phyloP scores from a whole-genome alignment of 1,140 invertebrate species.

The Oreohelix idahoensis region DNA sequence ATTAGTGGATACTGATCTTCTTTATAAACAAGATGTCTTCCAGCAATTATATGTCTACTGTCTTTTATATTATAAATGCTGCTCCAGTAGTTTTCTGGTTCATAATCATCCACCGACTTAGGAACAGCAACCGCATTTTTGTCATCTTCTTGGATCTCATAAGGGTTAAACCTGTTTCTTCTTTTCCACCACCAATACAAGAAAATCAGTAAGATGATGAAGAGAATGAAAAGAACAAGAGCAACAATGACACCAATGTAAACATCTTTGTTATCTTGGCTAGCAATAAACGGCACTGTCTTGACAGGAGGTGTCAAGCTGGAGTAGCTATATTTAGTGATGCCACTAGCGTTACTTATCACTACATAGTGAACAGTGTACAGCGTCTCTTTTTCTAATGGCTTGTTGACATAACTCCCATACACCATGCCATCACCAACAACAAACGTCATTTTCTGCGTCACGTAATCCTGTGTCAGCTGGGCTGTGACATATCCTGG shows the following conservation, averaged over 20 bases:
- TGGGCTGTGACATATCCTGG: slow-evolving; percentile 50
- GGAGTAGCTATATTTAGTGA: slow-evolving; percentile 57
- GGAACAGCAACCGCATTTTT: slow-evolving; percentile 27
- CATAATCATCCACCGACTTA: slow-evolving; percentile 30
- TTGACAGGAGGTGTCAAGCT: slow-evolving; percentile 46
- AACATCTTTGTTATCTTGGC: slow-evolving; percentile 44
- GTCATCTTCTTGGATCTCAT: slow-evolving; percentile 46
- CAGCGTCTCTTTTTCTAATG: slow-evolving; percentile 45
- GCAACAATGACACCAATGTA: slow-evolving; percentile 53
- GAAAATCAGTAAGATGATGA: slow-evolving; percentile 52
- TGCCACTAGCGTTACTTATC: slow-evolving; percentile 52
- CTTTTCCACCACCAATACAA: slow-evolving; percentile 50
- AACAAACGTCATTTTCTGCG: slow-evolving; percentile 40
- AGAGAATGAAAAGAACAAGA: slow-evolving; percentile 51
- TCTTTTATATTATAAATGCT: slow-evolving; percentile 58
- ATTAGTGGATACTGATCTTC: slow-evolving; percentile 30
- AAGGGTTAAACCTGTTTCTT: slow-evolving; percentile 44
- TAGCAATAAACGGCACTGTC: slow-evolving; percentile 36
- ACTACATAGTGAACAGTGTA: slow-evolving; percentile 66
- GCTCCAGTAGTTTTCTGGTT: slow-evolving; percentile 64
- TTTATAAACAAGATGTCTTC: slow-evolving; percentile 54
- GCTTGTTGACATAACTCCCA: slow-evolving; percentile 53
- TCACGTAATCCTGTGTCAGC: slow-evolving; percentile 47
- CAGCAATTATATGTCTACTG: slow-evolving; percentile 60
- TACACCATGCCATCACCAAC: slow-evolving; percentile 52